Evolutionary conservation across 2,113 vertebrate species (phyloP).

Genomic region (Bufo gargarizans): DNA sequence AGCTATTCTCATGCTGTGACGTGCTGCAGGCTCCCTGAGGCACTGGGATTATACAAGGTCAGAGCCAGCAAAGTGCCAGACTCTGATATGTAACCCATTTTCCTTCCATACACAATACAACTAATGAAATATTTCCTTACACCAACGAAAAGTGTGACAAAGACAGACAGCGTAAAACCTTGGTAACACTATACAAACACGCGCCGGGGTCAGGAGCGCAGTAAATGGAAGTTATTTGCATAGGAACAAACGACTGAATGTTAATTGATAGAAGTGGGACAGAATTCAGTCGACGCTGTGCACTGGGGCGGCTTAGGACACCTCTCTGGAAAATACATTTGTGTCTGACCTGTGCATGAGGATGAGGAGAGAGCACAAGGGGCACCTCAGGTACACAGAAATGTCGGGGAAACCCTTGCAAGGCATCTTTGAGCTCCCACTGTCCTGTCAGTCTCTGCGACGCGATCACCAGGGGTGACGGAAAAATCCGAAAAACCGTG

Average conservation of each 20-base stretch:
- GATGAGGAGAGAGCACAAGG: neutral
- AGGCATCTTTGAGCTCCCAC: neutral
- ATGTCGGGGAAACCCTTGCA: neutral
- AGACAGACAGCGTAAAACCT: neutral
- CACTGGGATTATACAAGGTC: slow-evolving; percentile 48
- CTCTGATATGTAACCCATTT: slow-evolving; percentile 18
- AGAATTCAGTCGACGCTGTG: neutral
- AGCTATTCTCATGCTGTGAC: neutral
- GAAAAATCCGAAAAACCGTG: too few species aligned
- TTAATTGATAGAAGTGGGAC: slow-evolving; percentile 23
- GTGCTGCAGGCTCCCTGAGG: neutral
- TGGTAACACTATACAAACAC: slow-evolving; percentile 24
- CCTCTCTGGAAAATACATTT: neutral
- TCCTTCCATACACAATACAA: slow-evolving; percentile 37
- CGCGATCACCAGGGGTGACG: too few species aligned
- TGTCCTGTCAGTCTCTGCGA: too few species aligned
- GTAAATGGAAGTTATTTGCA: slow-evolving; percentile 35
- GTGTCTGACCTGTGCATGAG: neutral
- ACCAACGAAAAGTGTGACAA: neutral
- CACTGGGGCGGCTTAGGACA: neutral
- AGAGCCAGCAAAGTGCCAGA: slow-evolving; percentile 14
- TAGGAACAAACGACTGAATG: slow-evolving; percentile 10
- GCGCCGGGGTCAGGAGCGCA: neutral
- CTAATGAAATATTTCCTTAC: slow-evolving; percentile 4
- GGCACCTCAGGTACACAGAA: neutral